Conservation (phyloP, 64 coral and sea anemone species). For the Hydrozoanthus tunicans region DNA sequence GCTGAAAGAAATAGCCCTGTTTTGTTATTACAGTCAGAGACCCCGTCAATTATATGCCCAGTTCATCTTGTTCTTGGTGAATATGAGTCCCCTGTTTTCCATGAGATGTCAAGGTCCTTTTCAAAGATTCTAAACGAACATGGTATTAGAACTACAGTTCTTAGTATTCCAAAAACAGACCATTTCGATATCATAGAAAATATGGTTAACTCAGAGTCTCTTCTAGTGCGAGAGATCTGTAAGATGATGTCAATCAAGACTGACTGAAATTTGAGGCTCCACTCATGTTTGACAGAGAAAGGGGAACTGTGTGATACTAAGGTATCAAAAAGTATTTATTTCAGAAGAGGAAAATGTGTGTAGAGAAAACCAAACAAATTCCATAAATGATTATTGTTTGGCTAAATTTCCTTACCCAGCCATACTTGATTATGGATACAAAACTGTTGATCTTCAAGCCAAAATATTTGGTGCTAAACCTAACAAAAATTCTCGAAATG, state of each 20-base stretch:
- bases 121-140: constrained; percentile 30
- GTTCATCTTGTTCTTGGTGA: constrained; percentile 48
- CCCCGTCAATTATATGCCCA: constrained; percentile 47
- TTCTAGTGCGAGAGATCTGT: constrained; percentile 1
- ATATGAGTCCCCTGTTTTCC: constrained; percentile 44
- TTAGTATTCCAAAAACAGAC: constrained; percentile 37
- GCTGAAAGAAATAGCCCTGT: constrained; percentile 59
- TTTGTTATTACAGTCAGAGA: neutral
- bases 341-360: no score
- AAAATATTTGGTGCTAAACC: no score
- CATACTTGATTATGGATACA: no score
- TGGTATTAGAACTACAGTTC: constrained; percentile 39
- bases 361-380: no score
- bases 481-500: no score
- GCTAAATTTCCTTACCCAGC: no score
- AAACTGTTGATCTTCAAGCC: no score
- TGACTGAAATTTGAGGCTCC: neutral
- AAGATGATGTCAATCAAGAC: neutral
- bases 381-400: no score
- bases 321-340: no score
- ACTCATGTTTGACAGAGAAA: no score
- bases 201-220: constrained; percentile 16
- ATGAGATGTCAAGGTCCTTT: constrained; percentile 51
- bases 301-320: no score
- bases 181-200: constrained; percentile 68